Percentiles rank a stretch among this genome's conserved stretches.
Evolutionary conservation across 2,113 vertebrate species (phyloP).

Genomic region (Melozone crissalis): DNA sequence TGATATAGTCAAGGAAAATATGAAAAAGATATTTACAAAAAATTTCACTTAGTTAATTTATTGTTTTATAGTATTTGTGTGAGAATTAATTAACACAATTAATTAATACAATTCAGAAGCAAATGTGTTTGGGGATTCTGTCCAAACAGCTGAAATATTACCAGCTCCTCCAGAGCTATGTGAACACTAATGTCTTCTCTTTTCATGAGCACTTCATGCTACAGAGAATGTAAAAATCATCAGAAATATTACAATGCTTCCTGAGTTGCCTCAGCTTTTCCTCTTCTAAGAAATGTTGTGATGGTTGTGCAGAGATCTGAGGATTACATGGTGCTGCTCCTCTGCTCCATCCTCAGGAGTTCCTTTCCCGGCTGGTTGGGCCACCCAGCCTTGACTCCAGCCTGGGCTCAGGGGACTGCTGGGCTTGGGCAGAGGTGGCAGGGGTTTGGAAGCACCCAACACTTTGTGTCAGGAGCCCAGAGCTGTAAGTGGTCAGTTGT

Average conservation of each 20-base stretch:
- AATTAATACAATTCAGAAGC: not conserved
- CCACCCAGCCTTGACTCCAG: accelerated
- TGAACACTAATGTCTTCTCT: not conserved
- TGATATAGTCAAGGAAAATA: not conserved
- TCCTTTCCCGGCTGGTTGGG: accelerated
- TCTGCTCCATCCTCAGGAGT: not conserved
- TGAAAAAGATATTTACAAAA: not conserved
- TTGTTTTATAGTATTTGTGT: not conserved
- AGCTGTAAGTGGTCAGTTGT: not conserved
- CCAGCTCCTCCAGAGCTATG: not conserved
- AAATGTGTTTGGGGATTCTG: not conserved
- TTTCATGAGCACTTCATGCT: not conserved
- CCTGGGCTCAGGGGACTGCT: accelerated
- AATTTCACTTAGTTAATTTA: not conserved
- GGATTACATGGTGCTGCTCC: accelerated
- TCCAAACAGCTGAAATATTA: not conserved
- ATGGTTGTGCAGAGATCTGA: too few species aligned
- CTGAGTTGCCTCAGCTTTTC: not conserved
- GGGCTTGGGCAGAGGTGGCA: accelerated
- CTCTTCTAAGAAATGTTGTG: not conserved
- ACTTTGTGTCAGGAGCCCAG: not conserved
- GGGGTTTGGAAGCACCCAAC: not conserved
- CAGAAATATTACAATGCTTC: not conserved
- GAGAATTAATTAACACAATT: not conserved
- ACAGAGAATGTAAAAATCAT: not conserved